Evolutionary conservation across 2,888 invertebrate genomes (phyloP).

Genomic region (Habroteleia sp.): DNA sequence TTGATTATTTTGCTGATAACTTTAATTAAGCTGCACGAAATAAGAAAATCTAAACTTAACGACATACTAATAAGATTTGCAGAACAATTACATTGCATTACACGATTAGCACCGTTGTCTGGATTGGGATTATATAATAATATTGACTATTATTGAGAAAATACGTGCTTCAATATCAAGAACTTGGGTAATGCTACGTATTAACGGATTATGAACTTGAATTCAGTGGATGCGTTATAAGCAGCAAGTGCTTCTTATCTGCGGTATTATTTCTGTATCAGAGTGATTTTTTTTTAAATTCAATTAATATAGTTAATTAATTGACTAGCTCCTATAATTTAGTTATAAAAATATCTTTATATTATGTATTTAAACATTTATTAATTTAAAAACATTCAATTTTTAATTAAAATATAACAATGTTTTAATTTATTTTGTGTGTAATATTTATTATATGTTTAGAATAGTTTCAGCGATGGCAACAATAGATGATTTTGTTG

Average conservation of each 20-base stretch:
- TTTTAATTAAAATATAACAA: too few species aligned
- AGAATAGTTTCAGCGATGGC: too few species aligned
- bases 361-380: too few species aligned
- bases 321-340: too few species aligned
- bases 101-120: constrained; percentile 52
- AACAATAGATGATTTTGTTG: background rate
- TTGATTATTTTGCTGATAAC: background rate
- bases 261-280: constrained; percentile 14
- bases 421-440: too few species aligned
- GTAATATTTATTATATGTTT: too few species aligned
- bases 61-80: constrained; percentile 36
- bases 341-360: too few species aligned
- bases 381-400: too few species aligned
- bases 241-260: constrained; percentile 44
- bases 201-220: constrained; percentile 55
- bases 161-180: constrained; percentile 61
- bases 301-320: too few species aligned
- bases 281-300: background rate
- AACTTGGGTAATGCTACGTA: constrained; percentile 48
- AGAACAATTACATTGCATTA: constrained; percentile 52
- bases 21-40: constrained; percentile 11
- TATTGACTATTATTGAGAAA: constrained; percentile 59
- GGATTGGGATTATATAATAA: constrained; percentile 55
- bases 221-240: constrained; percentile 36
- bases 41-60: constrained; percentile 27